phyloP scores from a whole-genome alignment of 2,888 invertebrate species.

The Drosophila robusta region DNA sequence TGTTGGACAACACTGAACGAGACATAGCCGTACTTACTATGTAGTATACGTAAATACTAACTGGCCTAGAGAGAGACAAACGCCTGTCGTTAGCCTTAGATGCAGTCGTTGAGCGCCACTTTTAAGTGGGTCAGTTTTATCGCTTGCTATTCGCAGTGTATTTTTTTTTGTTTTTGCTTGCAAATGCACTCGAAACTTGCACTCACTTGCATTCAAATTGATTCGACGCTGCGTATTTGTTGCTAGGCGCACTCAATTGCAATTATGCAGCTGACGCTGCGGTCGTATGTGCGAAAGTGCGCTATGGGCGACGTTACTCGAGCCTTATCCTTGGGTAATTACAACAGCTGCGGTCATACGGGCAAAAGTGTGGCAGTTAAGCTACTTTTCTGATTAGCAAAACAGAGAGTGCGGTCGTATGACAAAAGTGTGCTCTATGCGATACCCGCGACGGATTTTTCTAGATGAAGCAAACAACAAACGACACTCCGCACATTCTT shows the following conservation, averaged over 20 bases:
- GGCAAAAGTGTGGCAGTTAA: not conserved
- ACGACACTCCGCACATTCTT: not conserved
- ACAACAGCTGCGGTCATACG: not conserved
- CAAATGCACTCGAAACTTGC: conserved; percentile 35
- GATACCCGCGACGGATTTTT: not conserved
- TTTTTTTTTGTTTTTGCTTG: conserved; percentile 1
- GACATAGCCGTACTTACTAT: conserved; percentile 1
- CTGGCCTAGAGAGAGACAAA: conserved; percentile 62
- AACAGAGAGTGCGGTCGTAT: not conserved
- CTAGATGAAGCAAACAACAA: too few relatives aligned
- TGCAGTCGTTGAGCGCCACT: conserved; percentile 28
- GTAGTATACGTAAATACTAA: conserved; percentile 20
- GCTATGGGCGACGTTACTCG: not conserved
- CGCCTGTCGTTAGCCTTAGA: conserved; percentile 45
- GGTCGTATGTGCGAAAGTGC: conserved; percentile 9
- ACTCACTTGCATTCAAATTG: conserved; percentile 32
- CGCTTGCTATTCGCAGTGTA: conserved; percentile 44
- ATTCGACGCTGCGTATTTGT: conserved; percentile 32
- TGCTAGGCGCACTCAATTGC: conserved; percentile 68
- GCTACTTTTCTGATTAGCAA: not conserved
- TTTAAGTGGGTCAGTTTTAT: conserved; percentile 79
- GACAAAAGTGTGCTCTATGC: not conserved
- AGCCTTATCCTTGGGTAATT: not conserved
- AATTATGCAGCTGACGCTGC: conserved; percentile 35
- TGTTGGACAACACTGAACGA: conserved; percentile 22